Conservation (phyloP, 64 coral and sea anemone species). For the Montipora capricornis region DNA sequence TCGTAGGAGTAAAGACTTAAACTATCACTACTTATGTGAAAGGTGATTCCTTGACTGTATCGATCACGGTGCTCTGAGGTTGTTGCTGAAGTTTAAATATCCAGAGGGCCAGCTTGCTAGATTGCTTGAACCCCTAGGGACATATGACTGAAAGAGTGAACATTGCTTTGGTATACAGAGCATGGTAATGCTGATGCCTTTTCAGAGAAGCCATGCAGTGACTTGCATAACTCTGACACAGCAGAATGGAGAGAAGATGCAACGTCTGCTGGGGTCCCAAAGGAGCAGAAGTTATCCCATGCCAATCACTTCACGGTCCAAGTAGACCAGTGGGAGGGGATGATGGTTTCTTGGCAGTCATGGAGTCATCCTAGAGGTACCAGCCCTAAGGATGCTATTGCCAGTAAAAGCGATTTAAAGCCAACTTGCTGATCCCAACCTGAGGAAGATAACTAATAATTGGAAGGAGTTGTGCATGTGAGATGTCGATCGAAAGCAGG, state of each 20-base stretch:
- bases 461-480: too few relatives aligned
- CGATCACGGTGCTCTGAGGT: too few relatives aligned
- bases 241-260: not conserved
- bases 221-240: not conserved
- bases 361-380: too few relatives aligned
- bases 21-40: too few relatives aligned
- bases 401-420: not conserved
- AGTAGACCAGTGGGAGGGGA: not conserved
- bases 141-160: not conserved
- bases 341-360: too few relatives aligned
- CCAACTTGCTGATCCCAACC: not conserved
- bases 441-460: too few relatives aligned
- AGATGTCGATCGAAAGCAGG: too few relatives aligned
- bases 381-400: too few relatives aligned
- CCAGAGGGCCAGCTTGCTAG: conserved; percentile 16
- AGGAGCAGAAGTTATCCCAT: not conserved
- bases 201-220: conserved; percentile 17
- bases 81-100: too few relatives aligned
- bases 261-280: not conserved
- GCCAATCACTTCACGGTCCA: not conserved
- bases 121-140: conserved; percentile 26
- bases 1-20: not conserved
- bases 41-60: too few relatives aligned
- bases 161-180: not conserved
- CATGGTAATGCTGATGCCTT: conserved; percentile 40